Evolutionary conservation across 1,140 invertebrate species (phyloP), one percentile per base, ranked within the genome.

Genomic region (Hylyphantes graminicola): DNA sequence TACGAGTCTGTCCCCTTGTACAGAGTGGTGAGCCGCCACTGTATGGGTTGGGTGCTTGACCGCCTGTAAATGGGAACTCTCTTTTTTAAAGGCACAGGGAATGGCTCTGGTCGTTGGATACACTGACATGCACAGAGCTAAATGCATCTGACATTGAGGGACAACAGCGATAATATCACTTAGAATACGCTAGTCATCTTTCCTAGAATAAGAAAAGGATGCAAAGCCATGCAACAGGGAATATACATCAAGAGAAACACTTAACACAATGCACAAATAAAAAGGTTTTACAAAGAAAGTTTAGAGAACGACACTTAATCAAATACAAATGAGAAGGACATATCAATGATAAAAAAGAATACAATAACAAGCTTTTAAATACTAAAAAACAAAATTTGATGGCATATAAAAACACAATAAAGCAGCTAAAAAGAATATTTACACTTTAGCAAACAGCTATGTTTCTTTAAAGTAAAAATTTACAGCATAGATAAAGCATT

Each of bases 1-100:
- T 15, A 85, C 85, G 53, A 85, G 85, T 67, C 85, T 75, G 72
- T 85, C 85, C 7, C 85, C 85, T 81, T 85, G 85, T n/a, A 85
- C 85, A 51, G 64, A 81, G 85, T 85, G 77, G 21, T 81, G 85
- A 68, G 64, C 78, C 63, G 85, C 77, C 67, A 75, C 77, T 50
- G 73, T 85, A 55, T 85, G 85, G 11, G 85, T 75, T 35, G 85
- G 64, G 70, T 81, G 85, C 72, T 85, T 85, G 35, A 59, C 35
- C 35, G 35, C 35, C 35, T 35, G 35, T 35, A 35, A 35, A 35
- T 35, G 35, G 35, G 35, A 35, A 35, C 35, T 35, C 35, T 35
- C 35, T 35, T 35, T 35, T 35, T 35, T 35, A 35, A 35, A 35
- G 35, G 79, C n/a, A 85, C 35, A 21, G 53, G 61, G 17, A 67